Base-by-base conservation (phyloP, 2,113 vertebrate genomes). In the Saccopteryx bilineata region DNA sequence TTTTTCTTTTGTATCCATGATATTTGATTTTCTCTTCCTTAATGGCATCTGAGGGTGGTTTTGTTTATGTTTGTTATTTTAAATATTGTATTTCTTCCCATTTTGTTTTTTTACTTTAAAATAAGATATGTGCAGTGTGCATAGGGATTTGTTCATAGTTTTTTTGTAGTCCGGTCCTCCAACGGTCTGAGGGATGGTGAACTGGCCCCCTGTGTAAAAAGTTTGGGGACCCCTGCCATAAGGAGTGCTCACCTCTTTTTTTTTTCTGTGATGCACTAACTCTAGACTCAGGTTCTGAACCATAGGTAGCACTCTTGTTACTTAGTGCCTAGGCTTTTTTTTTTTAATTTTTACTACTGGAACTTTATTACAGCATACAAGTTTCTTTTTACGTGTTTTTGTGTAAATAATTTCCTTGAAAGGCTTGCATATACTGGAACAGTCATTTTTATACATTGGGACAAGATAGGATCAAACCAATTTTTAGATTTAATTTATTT, bases 401-500 rank as follows among this genome's bases (percentile, higher is more conserved):
- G 5, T 65, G 72, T 56, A 52, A 48, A 71, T 83, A 46, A 72
- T 81, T 66, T 69, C 26, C 75, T 6, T 17, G 5, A 10, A 26
- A 65, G 17, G 10, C 15, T 68, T 87, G 11, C 48, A 56, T 52
- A 68, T 46, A 76, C 7, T 61, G 18, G 63, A 46, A 79, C 6
- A 83, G 0, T 28, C 14, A 48, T 79, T 93, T 78, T 5, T 61
- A 69, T 19, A 82, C 48, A 18, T 6, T 52, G 17, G 10, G 23
- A 74, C 5, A 24, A 69, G 48, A 72, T 46, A 80, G 7, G 23
- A 28, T 18, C 50, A 88, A 87, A 88, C 39, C 58, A 46, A 84
- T 88, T 91, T 50, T 72, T 68, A 91, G n/a, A 78, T 71, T n/a
- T 92, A 83, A 46, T 39, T 65, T 95, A 61, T 90, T 23, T 21